Conservation (phyloP, 2,113 vertebrate genomes). For the Halcyon malimbica region DNA sequence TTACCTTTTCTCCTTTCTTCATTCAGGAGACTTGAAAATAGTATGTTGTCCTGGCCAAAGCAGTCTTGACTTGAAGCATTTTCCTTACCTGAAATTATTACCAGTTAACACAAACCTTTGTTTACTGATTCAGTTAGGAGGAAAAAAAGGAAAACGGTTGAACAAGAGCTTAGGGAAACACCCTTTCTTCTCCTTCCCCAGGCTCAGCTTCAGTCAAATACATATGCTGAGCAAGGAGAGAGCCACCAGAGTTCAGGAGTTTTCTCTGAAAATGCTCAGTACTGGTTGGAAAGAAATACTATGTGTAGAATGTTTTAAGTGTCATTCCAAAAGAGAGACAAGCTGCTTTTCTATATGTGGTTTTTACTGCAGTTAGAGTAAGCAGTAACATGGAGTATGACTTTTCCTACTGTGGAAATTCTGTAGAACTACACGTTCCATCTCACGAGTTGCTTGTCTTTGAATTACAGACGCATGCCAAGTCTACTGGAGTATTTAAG, state of each 20-base stretch:
- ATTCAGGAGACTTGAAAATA: neutral
- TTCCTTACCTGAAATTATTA: neutral
- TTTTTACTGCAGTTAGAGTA: neutral
- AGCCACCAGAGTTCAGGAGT: neutral
- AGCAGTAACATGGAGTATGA: neutral
- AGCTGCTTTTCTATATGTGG: neutral
- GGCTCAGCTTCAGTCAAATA: neutral
- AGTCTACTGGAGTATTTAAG: constrained; percentile 96
- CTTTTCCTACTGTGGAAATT: neutral
- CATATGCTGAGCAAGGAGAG: neutral
- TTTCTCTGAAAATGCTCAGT: neutral
- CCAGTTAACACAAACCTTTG: neutral
- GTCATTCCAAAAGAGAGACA: neutral
- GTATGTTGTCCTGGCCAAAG: neutral
- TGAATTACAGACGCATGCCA: constrained; percentile 89
- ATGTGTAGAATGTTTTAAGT: neutral
- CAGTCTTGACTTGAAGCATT: neutral
- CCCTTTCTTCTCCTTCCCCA: neutral
- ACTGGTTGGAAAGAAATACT: neutral
- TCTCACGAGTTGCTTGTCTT: constrained; percentile 61
- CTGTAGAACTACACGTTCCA: neutral
- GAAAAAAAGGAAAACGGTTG: neutral
- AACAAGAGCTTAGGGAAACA: neutral
- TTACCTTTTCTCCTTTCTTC: neutral
- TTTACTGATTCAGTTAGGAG: neutral